A percentile compares a stretch with the other conserved stretches of the same genome.
These are phyloP conservation scores for Shargacucullia verbasci DNA, from an alignment of 2,888 invertebrate genomes.

Conservation along the genomic window DNA sequence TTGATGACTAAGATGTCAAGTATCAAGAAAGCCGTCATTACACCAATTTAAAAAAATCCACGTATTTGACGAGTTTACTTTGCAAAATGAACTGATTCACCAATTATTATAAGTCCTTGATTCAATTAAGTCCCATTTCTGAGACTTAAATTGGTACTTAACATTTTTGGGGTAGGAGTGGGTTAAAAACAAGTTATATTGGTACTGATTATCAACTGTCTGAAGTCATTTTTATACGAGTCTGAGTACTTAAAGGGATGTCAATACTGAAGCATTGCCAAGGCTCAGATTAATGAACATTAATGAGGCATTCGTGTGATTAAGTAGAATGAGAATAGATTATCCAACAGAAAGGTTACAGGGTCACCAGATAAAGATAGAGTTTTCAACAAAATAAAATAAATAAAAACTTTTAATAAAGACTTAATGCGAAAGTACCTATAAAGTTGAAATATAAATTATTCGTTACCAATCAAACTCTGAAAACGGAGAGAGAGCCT, in stretches of 20 bases:
- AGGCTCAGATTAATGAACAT: no score
- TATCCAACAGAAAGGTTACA: no score
- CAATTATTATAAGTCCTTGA: slow-evolving; percentile 48
- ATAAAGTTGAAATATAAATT: no score
- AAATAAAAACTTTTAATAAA: no score
- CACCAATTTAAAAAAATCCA: slow-evolving; percentile 14
- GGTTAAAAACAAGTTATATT: slow-evolving; percentile 38
- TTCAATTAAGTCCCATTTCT: slow-evolving; percentile 49
- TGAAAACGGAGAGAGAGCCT: no score
- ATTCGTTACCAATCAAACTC: no score
- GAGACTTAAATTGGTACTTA: slow-evolving; percentile 41
- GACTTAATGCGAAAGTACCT: no score
- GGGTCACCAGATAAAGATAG: no score
- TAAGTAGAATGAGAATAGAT: no score
- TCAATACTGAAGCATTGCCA: neutral
- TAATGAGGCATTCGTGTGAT: no score
- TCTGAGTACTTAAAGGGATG: neutral
- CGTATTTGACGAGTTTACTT: slow-evolving; percentile 28
- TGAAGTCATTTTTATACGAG: slow-evolving; percentile 12
- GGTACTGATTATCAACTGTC: slow-evolving; percentile 26
- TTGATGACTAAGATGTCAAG: slow-evolving; percentile 7
- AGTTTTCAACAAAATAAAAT: no score
- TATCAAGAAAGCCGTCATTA: slow-evolving; percentile 12
- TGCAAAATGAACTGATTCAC: slow-evolving; percentile 51
- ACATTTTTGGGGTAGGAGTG: slow-evolving; percentile 44